Evolutionary conservation across 2,797 vertebrate species (phyloP), one percentile per base, ranked within the genome.

Genomic region (Amblyopsis hoosieri): DNA sequence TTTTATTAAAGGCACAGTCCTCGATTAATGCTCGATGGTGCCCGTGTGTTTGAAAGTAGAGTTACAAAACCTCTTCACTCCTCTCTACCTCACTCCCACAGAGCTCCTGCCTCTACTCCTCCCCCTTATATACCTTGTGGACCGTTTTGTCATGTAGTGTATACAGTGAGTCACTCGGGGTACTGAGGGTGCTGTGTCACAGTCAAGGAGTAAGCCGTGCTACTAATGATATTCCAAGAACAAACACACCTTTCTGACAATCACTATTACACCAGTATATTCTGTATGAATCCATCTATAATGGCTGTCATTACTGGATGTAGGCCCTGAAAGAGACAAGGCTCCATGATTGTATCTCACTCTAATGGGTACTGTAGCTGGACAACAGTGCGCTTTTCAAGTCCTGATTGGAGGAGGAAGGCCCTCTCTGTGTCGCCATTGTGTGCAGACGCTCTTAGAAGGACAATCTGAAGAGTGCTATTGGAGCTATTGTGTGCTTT

Each of bases 401-500:
- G 75, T 45, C 79, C 69, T 82, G 84, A 87, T 86, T 84, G 85
- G 84, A 67, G 74, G 63, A 11, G 42, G 23, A 60, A 59, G 49
- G 37, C 73, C 67, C 74, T 82, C 54, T 47, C 85, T 76, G 84
- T 85, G 78, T 85, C 87, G 76, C 79, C 77, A 82, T 85, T 86
- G 80, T 86, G 77, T 83, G 75, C 82, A 72, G 74, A 60, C 64
- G 57, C 82, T 75, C 72, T 78, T 81, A 80, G 69, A 84, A 77
- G 71, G 77, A 51, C 79, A 75, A 49, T 69, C 33, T 51, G 14
- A 45, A 65, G 66, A 85, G 81, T 76, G 74, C 81, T 64, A 69
- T 12, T 67, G 72, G 69, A 78, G 69, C 79, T 78, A 85, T 85
- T 89, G 82, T 89, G 87, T 88, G 85, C 67, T 87, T 79, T 67